A percentile compares a stretch with the other conserved stretches of the same genome.
phyloP scores from a whole-genome alignment of 1,140 invertebrate genomes.

The Diprion similis region DNA sequence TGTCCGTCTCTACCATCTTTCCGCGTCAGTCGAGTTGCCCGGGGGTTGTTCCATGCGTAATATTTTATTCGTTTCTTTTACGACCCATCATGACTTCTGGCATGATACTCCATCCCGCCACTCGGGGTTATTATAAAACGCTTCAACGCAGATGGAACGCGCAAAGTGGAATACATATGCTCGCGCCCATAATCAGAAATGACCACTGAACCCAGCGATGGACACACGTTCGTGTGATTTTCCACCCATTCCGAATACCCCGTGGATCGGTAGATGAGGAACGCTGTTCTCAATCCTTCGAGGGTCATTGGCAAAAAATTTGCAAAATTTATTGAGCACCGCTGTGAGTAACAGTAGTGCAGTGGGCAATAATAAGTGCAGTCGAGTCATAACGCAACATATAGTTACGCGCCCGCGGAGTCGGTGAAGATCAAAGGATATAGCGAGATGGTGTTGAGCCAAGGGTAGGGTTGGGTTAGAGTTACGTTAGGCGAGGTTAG shows the following conservation, averaged over 20 bases:
- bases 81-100: conserved; percentile 33
- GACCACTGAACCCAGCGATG: neutral
- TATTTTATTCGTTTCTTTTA: conserved; percentile 62
- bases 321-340: conserved; percentile 29
- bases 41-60: conserved; percentile 27
- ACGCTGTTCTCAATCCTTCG: too few relatives aligned
- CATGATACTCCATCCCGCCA: neutral
- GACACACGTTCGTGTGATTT: neutral
- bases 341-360: conserved; percentile 49
- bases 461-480: conserved; percentile 42
- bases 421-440: conserved; percentile 59
- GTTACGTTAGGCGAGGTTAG: conserved; percentile 38
- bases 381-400: conserved; percentile 53
- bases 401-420: conserved; percentile 48
- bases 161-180: neutral
- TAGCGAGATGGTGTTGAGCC: conserved; percentile 38
- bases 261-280: too few relatives aligned
- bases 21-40: neutral
- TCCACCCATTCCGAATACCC: neutral
- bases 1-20: conserved; percentile 15
- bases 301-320: neutral
- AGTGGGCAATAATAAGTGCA: conserved; percentile 52
- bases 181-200: neutral
- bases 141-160: neutral
- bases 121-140: neutral